Evolutionary conservation across 2,113 vertebrate genomes (phyloP).

Genomic region (Mirounga angustirostris): DNA sequence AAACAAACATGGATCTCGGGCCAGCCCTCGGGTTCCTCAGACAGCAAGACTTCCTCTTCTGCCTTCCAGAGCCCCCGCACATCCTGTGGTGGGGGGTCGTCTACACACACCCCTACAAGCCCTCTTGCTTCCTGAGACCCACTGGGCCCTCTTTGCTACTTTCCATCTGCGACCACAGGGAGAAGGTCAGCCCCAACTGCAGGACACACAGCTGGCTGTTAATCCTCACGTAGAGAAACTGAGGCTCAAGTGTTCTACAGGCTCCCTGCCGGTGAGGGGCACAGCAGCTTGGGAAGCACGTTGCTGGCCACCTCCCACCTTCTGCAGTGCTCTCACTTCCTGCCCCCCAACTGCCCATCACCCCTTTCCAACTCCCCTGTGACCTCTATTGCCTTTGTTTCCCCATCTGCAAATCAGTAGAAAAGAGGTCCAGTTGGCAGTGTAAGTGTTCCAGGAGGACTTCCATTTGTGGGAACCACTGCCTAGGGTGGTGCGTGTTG

Average conservation of each 20-base stretch:
- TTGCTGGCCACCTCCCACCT: not conserved
- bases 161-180: not conserved
- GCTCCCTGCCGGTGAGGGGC: not conserved
- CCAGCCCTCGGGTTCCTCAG: not conserved
- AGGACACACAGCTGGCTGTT: not conserved
- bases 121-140: not conserved
- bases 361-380: not conserved
- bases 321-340: accelerated
- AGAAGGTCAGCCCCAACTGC: not conserved
- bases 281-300: not conserved
- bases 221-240: not conserved
- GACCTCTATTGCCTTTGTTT: not conserved
- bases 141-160: not conserved
- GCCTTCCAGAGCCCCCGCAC: not conserved
- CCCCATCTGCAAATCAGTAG: not conserved
- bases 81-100: not conserved
- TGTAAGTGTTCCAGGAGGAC: not conserved
- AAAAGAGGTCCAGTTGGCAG: not conserved
- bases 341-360: not conserved
- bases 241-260: not conserved
- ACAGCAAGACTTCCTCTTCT: not conserved
- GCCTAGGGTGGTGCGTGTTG: not conserved
- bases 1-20: not conserved
- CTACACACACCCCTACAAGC: not conserved
- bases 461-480: not conserved